A percentile compares a stretch with the other conserved stretches of the same genome.
phyloP scores from a whole-genome alignment of 2,113 vertebrate genomes.

The Octodon degus region DNA sequence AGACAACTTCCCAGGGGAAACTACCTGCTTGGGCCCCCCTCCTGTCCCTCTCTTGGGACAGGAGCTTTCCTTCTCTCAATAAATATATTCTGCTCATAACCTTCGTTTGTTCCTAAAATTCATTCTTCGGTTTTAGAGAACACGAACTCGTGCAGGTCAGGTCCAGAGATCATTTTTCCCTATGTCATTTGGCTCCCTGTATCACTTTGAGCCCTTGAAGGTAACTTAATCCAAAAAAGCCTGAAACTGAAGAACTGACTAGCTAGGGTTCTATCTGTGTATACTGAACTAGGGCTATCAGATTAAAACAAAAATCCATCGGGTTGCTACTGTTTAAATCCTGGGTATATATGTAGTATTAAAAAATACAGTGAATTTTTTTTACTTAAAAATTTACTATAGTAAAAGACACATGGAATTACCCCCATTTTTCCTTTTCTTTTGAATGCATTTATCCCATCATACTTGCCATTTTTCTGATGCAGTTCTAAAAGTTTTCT shows the following conservation, averaged over 20 bases:
- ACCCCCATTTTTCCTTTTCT: not conserved
- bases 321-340: not conserved
- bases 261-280: slow-evolving; percentile 15
- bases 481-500: not conserved
- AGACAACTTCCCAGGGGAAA: too few species aligned
- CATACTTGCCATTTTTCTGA: not conserved
- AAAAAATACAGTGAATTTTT: not conserved
- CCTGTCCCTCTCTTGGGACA: too few species aligned
- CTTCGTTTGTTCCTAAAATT: too few species aligned
- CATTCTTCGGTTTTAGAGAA: too few species aligned
- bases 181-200: too few species aligned
- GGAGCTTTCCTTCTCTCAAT: too few species aligned
- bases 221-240: slow-evolving; percentile 5
- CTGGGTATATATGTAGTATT: not conserved
- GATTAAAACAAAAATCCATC: not conserved
- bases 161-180: too few species aligned
- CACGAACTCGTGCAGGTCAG: too few species aligned
- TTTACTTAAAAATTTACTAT: not conserved
- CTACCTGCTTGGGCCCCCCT: too few species aligned
- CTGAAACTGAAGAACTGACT: not conserved
- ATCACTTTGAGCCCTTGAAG: not conserved
- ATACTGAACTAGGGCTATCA: not conserved
- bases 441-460: not conserved
- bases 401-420: not conserved
- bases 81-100: too few species aligned